A percentile compares a stretch with the other conserved stretches of the same genome.
These are phyloP conservation scores for Himalopsyche anomala DNA, from an alignment of 2,888 invertebrate species.

Conservation along the genomic window DNA sequence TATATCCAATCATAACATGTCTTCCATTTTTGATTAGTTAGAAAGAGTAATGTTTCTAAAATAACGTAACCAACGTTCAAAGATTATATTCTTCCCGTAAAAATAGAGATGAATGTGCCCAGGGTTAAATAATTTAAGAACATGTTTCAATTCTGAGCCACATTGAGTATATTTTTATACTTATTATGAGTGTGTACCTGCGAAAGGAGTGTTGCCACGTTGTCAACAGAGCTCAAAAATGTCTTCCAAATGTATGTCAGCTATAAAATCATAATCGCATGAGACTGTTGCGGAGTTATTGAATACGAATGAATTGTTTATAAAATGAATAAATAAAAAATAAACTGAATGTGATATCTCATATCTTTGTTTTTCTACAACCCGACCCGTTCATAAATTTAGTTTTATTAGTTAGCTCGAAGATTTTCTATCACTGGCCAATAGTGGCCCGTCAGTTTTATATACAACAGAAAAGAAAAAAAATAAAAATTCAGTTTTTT, in stretches of 20 bases:
- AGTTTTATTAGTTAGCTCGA: no score
- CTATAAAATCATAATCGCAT: neutral
- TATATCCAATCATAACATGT: constrained; percentile 44
- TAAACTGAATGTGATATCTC: constrained; percentile 9
- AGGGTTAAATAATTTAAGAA: neutral
- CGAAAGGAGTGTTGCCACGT: constrained; percentile 9
- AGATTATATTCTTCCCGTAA: constrained; percentile 24
- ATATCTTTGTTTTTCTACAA: no score
- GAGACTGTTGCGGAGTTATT: neutral
- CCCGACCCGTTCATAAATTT: neutral
- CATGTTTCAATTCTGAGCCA: constrained; percentile 28
- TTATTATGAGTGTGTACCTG: constrained; percentile 17
- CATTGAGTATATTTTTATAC: constrained; percentile 45
- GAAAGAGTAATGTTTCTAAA: constrained; percentile 4
- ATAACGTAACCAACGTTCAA: neutral
- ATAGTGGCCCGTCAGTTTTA: no score
- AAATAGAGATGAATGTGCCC: constrained; percentile 1
- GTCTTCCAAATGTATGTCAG: constrained; percentile 46
- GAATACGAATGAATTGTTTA: neutral
- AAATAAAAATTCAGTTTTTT: no score
- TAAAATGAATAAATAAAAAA: constrained; percentile 32
- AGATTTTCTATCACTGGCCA: no score
- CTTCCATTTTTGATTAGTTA: constrained; percentile 49
- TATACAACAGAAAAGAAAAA: no score
- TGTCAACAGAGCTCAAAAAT: constrained; percentile 45